phyloP scores from a whole-genome alignment of 2,888 invertebrate genomes.

The Scaptomyza caliginosa region DNA sequence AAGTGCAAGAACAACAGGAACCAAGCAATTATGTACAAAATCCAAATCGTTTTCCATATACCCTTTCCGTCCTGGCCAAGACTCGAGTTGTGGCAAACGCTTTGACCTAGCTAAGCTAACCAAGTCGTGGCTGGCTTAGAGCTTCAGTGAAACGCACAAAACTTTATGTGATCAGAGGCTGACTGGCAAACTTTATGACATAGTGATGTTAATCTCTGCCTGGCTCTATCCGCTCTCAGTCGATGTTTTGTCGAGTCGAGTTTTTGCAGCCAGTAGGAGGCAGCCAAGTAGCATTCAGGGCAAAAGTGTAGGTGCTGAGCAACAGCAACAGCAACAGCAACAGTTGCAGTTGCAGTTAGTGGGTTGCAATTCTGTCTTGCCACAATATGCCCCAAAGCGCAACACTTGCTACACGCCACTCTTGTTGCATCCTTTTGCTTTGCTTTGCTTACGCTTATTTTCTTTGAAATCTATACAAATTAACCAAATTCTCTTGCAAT shows the following conservation, averaged over 20 bases:
- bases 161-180: conserved; percentile 62
- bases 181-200: conserved; percentile 61
- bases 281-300: conserved; percentile 64
- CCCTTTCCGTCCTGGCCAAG: conserved; percentile 11
- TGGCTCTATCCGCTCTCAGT: conserved; percentile 28
- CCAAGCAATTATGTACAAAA: conserved; percentile 14
- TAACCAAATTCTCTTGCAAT: too few relatives aligned
- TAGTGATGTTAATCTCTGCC: conserved; percentile 60
- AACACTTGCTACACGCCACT: conserved; percentile 57
- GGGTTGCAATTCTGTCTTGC: conserved; percentile 61
- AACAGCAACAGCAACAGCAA: conserved; percentile 20
- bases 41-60: conserved; percentile 15
- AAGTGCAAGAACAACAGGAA: conserved; percentile 52
- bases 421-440: conserved; percentile 10
- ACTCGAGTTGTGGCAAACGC: conserved; percentile 13
- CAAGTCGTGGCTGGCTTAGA: not conserved
- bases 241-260: conserved; percentile 12
- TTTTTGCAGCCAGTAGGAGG: conserved; percentile 56
- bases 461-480: too few relatives aligned
- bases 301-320: conserved; percentile 69
- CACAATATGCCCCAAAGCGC: conserved; percentile 63
- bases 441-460: too few relatives aligned
- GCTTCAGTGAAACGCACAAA: conserved; percentile 42
- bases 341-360: conserved; percentile 24
- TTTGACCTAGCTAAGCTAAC: conserved; percentile 4